Evolutionary conservation across 2,797 vertebrate species (phyloP).

Genomic region (Tympanoctomys barrerae): DNA sequence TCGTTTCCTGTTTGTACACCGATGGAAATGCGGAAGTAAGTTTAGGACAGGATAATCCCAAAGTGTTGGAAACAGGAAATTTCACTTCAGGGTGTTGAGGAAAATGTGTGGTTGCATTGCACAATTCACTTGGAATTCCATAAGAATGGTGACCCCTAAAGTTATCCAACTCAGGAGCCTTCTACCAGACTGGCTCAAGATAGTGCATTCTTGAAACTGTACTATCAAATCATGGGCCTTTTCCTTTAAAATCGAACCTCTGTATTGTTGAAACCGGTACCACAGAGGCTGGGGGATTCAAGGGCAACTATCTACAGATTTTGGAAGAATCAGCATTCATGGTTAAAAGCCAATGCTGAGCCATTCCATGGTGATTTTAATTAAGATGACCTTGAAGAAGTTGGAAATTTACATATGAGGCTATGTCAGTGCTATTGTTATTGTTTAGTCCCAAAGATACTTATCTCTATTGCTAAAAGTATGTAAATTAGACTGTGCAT

Average conservation of each 20-base stretch:
- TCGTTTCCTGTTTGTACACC: slow-evolving; percentile 56
- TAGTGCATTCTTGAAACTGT: neutral
- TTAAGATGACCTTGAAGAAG: neutral
- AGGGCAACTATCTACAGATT: neutral
- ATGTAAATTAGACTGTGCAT: neutral
- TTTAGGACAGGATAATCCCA: neutral
- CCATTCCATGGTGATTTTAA: slow-evolving; percentile 32
- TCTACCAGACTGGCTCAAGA: neutral
- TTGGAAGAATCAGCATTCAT: neutral
- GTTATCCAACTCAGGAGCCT: neutral
- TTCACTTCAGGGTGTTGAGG: neutral
- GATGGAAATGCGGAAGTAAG: slow-evolving; percentile 2
- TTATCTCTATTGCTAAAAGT: slow-evolving; percentile 14
- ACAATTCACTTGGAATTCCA: slow-evolving; percentile 18
- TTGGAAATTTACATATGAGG: neutral
- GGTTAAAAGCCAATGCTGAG: slow-evolving; percentile 46
- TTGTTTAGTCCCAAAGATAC: neutral
- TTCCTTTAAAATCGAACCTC: slow-evolving; percentile 30
- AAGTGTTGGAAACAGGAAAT: slow-evolving; percentile 43
- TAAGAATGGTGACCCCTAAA: neutral
- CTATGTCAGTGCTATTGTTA: neutral
- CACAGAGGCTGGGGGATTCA: neutral
- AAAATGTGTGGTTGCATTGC: neutral
- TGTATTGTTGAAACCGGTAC: neutral
- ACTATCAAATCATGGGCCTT: neutral